Percentiles rank a stretch among this genome's conserved stretches.
Evolutionary conservation across 2,113 vertebrate species (phyloP).

Genomic region (Gymnocephalus cernua): DNA sequence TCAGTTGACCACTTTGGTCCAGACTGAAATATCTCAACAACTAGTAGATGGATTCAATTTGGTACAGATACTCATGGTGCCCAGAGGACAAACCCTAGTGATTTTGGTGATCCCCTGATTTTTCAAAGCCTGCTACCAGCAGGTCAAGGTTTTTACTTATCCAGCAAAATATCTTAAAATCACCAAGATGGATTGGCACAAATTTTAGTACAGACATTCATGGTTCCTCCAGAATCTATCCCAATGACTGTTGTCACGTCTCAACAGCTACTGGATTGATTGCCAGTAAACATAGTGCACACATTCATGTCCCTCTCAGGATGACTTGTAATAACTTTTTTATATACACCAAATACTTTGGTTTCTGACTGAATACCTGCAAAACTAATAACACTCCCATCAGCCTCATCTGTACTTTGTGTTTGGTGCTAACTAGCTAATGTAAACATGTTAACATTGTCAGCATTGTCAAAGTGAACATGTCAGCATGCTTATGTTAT

Average conservation of each 20-base stretch:
- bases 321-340: no score
- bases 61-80: neutral
- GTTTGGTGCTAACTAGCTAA: neutral
- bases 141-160: neutral
- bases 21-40: neutral
- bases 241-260: no score
- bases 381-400: neutral
- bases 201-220: no score
- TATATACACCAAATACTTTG: neutral
- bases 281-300: neutral
- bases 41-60: neutral
- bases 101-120: no score
- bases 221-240: no score
- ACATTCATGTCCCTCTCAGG: neutral
- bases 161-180: no score
- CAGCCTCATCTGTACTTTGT: neutral
- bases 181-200: no score
- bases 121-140: neutral
- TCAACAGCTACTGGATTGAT: no score
- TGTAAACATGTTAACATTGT: neutral
- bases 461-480: neutral
- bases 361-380: neutral
- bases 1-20: neutral
- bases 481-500: neutral
- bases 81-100: neutral